Evolutionary conservation across 1,140 invertebrate species (phyloP).

Genomic region (Cyclina sinensis): DNA sequence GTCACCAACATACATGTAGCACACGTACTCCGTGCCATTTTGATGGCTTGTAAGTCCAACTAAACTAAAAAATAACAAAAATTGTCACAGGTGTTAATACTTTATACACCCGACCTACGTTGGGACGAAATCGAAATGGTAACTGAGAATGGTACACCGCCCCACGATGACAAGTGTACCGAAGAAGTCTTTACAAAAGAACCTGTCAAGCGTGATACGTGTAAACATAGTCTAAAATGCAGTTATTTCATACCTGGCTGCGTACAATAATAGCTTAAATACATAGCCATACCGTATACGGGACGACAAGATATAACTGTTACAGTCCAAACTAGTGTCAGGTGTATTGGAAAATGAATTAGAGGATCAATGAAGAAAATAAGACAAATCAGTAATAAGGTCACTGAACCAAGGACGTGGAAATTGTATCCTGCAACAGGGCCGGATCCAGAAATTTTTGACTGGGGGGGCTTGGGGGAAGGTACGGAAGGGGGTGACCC

Average conservation of each 20-base stretch:
- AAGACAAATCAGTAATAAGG: neutral
- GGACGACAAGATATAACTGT: neutral
- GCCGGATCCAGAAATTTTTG: too few relatives aligned
- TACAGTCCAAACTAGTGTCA: neutral
- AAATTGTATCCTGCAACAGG: too few relatives aligned
- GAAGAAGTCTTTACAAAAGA: slow-evolving; percentile 29
- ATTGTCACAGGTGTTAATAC: slow-evolving; percentile 44
- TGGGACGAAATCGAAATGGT: slow-evolving; percentile 47
- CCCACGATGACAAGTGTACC: slow-evolving; percentile 24
- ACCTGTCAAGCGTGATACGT: slow-evolving; percentile 21
- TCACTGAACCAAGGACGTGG: neutral
- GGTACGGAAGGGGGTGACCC: too few relatives aligned
- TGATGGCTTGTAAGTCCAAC: neutral
- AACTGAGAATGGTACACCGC: slow-evolving; percentile 1
- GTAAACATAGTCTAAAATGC: slow-evolving; percentile 38
- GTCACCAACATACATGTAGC: slow-evolving; percentile 76
- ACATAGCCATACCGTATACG: slow-evolving; percentile 5
- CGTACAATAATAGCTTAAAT: slow-evolving; percentile 22
- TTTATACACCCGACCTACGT: neutral
- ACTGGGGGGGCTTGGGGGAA: too few relatives aligned
- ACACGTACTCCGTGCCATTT: slow-evolving; percentile 75
- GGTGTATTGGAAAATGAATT: slow-evolving; percentile 30
- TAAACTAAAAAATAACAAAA: neutral
- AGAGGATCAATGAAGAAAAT: slow-evolving; percentile 8
- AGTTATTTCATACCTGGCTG: slow-evolving; percentile 22